Conservation (phyloP, 1,140 invertebrate species). For the Ceratitis capitata region DNA sequence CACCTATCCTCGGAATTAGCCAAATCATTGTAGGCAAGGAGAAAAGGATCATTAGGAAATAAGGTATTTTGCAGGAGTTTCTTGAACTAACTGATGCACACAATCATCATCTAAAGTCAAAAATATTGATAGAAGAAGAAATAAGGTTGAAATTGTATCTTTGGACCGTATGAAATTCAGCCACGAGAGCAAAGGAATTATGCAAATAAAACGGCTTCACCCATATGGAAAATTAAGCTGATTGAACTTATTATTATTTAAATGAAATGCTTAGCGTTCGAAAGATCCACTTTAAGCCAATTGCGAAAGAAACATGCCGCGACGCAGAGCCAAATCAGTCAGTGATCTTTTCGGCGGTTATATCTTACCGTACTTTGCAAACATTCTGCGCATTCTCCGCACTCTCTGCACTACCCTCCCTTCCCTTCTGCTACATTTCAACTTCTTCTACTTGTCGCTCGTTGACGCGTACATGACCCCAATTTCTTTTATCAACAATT, state of each 20-base stretch:
- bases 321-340: background rate
- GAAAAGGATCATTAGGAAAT: background rate
- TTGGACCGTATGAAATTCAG: no score
- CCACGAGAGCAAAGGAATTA: no score
- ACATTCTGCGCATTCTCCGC: background rate
- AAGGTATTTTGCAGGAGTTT: no score
- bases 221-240: background rate
- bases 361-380: background rate
- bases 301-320: background rate
- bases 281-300: background rate
- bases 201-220: no score
- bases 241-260: background rate
- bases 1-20: no score
- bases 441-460: no score
- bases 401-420: background rate
- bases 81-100: no score
- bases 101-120: no score
- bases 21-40: background rate
- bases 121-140: no score
- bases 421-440: no score
- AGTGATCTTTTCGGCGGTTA: background rate
- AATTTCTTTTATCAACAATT: conserved; percentile 52
- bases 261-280: background rate
- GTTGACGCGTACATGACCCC: conserved; percentile 61
- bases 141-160: no score